Percentiles rank a stretch among this genome's conserved stretches.
Conservation (phyloP, 2,113 vertebrate genomes). For the Scalopus aquaticus region DNA sequence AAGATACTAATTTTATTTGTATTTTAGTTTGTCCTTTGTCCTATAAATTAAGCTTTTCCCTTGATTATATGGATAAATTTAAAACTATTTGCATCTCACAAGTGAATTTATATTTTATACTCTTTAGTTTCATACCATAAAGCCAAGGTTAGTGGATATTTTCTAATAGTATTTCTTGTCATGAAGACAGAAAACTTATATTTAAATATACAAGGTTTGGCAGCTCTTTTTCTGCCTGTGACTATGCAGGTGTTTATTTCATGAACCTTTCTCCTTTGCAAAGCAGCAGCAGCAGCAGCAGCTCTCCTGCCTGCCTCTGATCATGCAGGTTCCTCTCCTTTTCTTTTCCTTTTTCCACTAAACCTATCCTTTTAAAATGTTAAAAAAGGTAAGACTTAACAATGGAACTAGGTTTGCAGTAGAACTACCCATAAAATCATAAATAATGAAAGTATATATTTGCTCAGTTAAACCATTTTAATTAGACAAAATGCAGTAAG, state of each 20-base stretch:
- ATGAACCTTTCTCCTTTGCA: no score
- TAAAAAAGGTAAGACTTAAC: no score
- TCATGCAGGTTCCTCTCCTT: no score
- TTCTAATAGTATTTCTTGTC: conserved; percentile 6
- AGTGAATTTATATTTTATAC: conserved; percentile 45
- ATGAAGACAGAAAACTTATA: background rate
- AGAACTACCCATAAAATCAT: background rate
- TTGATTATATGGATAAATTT: conserved; percentile 38
- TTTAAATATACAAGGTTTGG: no score
- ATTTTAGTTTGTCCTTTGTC: conserved; percentile 51
- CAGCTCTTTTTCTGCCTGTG: no score
- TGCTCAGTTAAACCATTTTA: conserved; percentile 6
- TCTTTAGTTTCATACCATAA: conserved; percentile 21
- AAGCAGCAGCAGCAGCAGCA: no score
- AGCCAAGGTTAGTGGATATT: background rate
- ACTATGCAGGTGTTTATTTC: no score
- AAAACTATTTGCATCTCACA: conserved; percentile 30
- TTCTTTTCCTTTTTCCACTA: no score
- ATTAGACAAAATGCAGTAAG: background rate
- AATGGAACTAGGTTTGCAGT: background rate
- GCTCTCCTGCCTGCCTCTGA: no score
- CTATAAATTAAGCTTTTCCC: background rate
- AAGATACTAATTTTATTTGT: conserved; percentile 47
- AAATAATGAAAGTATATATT: background rate
- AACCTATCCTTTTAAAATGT: no score